Percentiles rank a stretch among this genome's conserved stretches.
These are phyloP conservation scores for Macaca mulatta DNA, from an alignment of 2,113 vertebrate species.

Conservation along the genomic window DNA sequence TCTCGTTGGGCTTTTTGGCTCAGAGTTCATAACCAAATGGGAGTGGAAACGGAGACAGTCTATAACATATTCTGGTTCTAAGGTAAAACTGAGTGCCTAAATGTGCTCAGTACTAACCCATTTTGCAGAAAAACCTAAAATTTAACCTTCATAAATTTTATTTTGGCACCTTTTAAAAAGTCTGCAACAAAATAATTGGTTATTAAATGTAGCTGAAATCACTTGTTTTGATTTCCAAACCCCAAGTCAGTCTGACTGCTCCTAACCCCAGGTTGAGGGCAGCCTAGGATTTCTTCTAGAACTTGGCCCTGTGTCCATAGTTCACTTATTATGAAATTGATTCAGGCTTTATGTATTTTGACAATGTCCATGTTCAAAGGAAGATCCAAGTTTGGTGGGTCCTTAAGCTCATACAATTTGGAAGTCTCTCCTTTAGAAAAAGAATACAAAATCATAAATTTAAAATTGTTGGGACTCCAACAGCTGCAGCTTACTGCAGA, in stretches of 20 bases:
- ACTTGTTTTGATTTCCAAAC: background rate
- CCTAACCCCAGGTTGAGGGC: background rate
- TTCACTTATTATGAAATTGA: background rate
- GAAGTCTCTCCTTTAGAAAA: constrained; percentile 5
- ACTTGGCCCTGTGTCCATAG: background rate
- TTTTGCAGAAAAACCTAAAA: constrained; percentile 13
- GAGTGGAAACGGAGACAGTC: background rate
- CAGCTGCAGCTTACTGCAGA: background rate
- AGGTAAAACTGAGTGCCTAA: background rate
- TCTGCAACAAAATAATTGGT: background rate
- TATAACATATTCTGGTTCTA: background rate
- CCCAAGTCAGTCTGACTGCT: background rate
- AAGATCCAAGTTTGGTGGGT: background rate
- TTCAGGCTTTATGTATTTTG: background rate
- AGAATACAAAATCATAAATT: background rate
- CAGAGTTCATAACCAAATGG: background rate
- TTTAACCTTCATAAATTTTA: constrained; percentile 76
- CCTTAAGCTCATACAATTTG: background rate
- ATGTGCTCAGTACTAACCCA: background rate
- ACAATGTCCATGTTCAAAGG: background rate
- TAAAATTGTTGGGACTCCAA: background rate
- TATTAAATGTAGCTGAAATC: background rate
- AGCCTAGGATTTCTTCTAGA: background rate
- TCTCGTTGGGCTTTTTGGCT: constrained; percentile 47
- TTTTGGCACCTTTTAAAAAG: constrained; percentile 71